These are phyloP conservation scores for Oreotrochilus melanogaster DNA, from an alignment of 2,113 vertebrate genomes.

Conservation along the genomic window DNA sequence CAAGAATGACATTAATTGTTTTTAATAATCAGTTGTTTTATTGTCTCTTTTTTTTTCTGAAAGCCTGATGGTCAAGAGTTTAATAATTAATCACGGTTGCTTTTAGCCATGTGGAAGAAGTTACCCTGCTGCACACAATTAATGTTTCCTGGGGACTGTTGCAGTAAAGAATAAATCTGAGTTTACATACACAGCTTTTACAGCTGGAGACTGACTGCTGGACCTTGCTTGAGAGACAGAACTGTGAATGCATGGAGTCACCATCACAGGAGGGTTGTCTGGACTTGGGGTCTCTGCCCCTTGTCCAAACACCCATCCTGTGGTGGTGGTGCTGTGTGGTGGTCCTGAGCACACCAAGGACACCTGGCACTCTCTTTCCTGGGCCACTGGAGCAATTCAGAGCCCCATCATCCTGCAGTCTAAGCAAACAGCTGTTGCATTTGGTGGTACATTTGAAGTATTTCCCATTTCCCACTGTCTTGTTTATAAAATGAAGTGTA, in stretches of 20 bases:
- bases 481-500: not conserved
- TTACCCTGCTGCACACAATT: slow-evolving; percentile 37
- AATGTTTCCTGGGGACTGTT: slow-evolving; percentile 51
- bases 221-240: not conserved
- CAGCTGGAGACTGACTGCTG: not conserved
- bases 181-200: not conserved
- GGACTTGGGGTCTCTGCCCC: too few species aligned
- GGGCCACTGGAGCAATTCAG: not conserved
- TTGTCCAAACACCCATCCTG: not conserved
- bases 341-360: not conserved
- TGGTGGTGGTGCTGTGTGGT: fast-evolving
- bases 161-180: slow-evolving; percentile 28
- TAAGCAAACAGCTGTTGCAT: not conserved
- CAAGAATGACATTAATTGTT: slow-evolving; percentile 56
- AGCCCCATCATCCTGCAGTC: not conserved
- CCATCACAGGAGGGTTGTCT: too few species aligned
- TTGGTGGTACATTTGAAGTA: not conserved
- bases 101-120: slow-evolving; percentile 19
- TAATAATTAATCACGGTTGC: slow-evolving; percentile 52
- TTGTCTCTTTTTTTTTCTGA: slow-evolving; percentile 7
- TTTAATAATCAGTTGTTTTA: slow-evolving; percentile 59
- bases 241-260: not conserved
- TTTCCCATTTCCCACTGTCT: not conserved
- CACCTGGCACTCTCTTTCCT: fast-evolving
- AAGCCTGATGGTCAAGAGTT: slow-evolving; percentile 40